Evolutionary conservation across 2,888 invertebrate species (phyloP), one percentile per base, ranked within the genome.

Genomic region (Acronicta leporina): DNA sequence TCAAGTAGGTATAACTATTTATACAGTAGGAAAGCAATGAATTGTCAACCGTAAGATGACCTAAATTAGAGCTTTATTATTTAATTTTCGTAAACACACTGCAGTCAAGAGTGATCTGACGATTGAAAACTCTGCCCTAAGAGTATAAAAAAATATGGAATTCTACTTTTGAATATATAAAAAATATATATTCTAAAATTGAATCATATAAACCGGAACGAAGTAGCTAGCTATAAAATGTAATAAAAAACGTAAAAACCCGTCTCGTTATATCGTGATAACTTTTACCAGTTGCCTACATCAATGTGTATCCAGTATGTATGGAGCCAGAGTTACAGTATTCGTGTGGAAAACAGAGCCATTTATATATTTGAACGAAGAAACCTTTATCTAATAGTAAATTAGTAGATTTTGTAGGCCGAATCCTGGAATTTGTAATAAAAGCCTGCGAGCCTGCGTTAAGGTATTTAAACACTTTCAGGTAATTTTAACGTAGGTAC

Each of bases 101-200:
- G 33, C 11, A 33, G 11, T 11, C 33, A 11, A 33, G 8, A 11
- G 8, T 30, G 30, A 30, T 10, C 10, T 30, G 10, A 9, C 30
- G 10, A 10, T 30, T 30, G 30, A 30, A 30, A 30, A 30, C 9
- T 30, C 30, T 10, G 30, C 30, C 30, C 30, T 30, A 9, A n/a
- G n/a, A n/a, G n/a, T 20, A 27, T 1, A 7, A 30, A 30, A 11
- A 6, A 33, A 11, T 33, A 33, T 33, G 7, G 0, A 33, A 33
- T 33, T 33, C 10, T 33, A 50, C 35, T 47, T 45, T 70, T 33
- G 8, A 47, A 43, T 45, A 51, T 33, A 44, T 35, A 66, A 59
- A 60, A 62, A 52, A 33, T 33, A 33, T 11, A 11, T 40, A 9
- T 57, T 58, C 53, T 35, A 35, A 46, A 48, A 57, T 59, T 42